These are phyloP conservation scores for Thomomys bottae DNA, from an alignment of 2,113 vertebrate genomes.

Conservation along the genomic window DNA sequence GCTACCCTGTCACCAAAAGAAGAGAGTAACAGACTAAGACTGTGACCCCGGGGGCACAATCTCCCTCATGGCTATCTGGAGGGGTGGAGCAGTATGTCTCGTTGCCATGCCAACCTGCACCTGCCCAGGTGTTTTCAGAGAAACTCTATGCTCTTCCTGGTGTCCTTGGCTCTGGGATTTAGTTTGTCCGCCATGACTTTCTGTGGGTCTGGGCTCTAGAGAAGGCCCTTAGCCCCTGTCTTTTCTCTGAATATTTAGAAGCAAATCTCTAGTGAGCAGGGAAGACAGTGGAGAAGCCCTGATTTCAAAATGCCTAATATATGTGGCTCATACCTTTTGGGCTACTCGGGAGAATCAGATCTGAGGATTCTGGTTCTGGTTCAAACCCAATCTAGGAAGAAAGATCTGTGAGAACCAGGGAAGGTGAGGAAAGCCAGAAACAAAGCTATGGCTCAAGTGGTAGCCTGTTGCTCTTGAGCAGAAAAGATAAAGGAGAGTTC, in stretches of 20 bases:
- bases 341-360: too few species aligned
- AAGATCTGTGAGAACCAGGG: too few species aligned
- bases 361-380: too few species aligned
- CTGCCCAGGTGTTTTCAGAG: neutral
- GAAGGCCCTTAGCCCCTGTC: neutral
- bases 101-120: constrained; percentile 32
- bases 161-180: constrained; percentile 10
- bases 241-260: neutral
- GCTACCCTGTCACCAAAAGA: neutral
- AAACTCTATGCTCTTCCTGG: constrained; percentile 45
- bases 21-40: neutral
- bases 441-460: too few species aligned
- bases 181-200: neutral
- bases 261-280: neutral
- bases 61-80: neutral
- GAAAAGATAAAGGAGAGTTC: too few species aligned
- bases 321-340: too few species aligned
- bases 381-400: too few species aligned
- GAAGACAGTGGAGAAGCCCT: neutral
- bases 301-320: neutral
- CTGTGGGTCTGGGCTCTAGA: neutral
- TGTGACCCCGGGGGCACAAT: accelerated
- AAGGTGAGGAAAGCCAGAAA: too few species aligned
- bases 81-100: neutral
- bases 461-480: too few species aligned